A percentile compares a stretch with the other conserved stretches of the same genome.
Conservation (phyloP, 1,140 invertebrate species). For the Drosophila truncata region DNA sequence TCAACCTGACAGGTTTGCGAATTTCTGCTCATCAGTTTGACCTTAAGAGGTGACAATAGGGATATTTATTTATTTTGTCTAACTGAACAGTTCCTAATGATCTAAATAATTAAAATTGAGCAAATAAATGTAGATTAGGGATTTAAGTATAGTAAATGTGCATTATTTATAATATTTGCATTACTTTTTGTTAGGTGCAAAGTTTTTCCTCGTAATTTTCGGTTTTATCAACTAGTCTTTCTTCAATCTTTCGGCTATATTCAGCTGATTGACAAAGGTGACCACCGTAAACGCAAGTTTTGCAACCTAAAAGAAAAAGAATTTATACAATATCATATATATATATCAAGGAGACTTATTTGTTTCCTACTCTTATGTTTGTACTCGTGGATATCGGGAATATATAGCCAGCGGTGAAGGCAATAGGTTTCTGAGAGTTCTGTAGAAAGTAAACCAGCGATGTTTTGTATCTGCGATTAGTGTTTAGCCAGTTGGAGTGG, state of each 20-base stretch:
- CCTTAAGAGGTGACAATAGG: no score
- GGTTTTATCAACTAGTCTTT: not conserved
- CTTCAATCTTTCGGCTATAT: conserved; percentile 45
- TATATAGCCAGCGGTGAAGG: conserved; percentile 52
- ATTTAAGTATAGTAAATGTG: not conserved
- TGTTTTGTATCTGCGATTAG: conserved; percentile 35
- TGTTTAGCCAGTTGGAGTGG: conserved; percentile 44
- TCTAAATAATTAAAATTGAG: not conserved
- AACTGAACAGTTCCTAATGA: not conserved
- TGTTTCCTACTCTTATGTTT: conserved; percentile 45
- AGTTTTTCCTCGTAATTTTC: not conserved
- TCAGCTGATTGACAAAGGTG: conserved; percentile 58
- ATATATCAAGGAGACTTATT: not conserved
- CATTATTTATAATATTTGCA: not conserved
- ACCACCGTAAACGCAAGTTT: conserved; percentile 58
- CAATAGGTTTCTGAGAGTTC: conserved; percentile 31
- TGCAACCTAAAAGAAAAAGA: conserved; percentile 31
- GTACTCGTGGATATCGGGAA: conserved; percentile 47
- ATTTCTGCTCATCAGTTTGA: not conserved
- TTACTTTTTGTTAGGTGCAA: not conserved
- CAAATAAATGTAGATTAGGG: not conserved
- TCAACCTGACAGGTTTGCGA: not conserved
- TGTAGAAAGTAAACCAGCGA: conserved; percentile 44
- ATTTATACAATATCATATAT: not conserved
- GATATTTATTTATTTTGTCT: not conserved